Evolutionary conservation across 1,140 invertebrate species (phyloP).

Genomic region (Samia ricini): DNA sequence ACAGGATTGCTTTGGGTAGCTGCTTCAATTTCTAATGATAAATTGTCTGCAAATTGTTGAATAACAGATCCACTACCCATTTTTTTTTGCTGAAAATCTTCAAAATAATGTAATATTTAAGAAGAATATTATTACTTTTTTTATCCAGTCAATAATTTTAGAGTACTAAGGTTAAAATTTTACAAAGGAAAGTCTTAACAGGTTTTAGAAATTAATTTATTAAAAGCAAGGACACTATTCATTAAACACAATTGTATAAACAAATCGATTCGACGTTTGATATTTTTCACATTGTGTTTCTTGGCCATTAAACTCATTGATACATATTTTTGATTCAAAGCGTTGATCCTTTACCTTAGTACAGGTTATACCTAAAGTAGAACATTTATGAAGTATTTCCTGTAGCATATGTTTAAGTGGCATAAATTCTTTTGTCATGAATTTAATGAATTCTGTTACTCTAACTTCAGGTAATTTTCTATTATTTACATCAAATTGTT

Average conservation of each 20-base stretch:
- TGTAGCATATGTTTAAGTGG: slow-evolving; percentile 49
- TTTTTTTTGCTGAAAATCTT: slow-evolving; percentile 8
- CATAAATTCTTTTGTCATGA: slow-evolving; percentile 51
- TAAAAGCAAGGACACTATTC: slow-evolving; percentile 29
- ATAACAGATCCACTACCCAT: slow-evolving; percentile 29
- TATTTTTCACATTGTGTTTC: slow-evolving; percentile 20
- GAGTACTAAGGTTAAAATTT: not conserved
- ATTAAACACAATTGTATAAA: slow-evolving; percentile 57
- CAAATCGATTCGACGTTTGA: slow-evolving; percentile 50
- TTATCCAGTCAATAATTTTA: not conserved
- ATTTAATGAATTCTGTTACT: slow-evolving; percentile 37
- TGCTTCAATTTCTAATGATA: slow-evolving; percentile 53
- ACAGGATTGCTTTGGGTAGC: slow-evolving; percentile 30
- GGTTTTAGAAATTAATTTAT: not conserved
- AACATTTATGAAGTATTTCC: slow-evolving; percentile 49
- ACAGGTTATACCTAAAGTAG: slow-evolving; percentile 29
- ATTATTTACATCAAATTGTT: slow-evolving; percentile 1
- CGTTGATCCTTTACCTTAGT: not conserved
- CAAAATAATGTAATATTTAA: slow-evolving; percentile 11
- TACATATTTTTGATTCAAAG: slow-evolving; percentile 3
- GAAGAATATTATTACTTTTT: slow-evolving; percentile 5
- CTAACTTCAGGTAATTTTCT: slow-evolving; percentile 39
- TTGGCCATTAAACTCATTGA: slow-evolving; percentile 4
- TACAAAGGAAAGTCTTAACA: not conserved
- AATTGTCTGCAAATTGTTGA: slow-evolving; percentile 34